Base-by-base conservation (phyloP, 2,797 vertebrate genomes). In the Loriculus beryllinus region DNA sequence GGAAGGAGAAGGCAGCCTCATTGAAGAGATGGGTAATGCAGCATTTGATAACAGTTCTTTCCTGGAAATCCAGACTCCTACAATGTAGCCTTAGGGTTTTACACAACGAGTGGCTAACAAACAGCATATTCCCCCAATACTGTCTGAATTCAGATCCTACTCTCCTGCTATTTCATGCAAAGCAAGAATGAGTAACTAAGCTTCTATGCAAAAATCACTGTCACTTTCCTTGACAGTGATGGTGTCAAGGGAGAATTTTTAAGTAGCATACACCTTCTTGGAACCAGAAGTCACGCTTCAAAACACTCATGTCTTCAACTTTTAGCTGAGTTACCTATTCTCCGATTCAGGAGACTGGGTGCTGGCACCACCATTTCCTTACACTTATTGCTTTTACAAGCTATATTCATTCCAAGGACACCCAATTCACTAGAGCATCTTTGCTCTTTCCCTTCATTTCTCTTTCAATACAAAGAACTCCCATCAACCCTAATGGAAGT, bases 381-480 rank as follows among this genome's bases (percentile, higher is more conserved):
- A 57, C 20, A 54, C 79, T 96, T 97, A 97, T 68, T 97, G 90
- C 93, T 97, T 95, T 89, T 42, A 82, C 78, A 92, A 83, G 89
- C 90, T 90, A 54, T 78, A 57, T 84, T 75, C 28, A 45, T 82
- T 90, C 91, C 76, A 65, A 91, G 75, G 52, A 90, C 64, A 81
- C 29, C 31, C 22, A 37, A 49, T 20, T 86, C 54, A 70, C 54
- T 21, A 88, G 4, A 77, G 47, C 21, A 9, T 12, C 65, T 77
- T 47, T 39, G 59, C 39, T 86, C 45, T 78, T 95, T 79, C 65
- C n/a, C 52, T 67, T 85, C 5, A 28, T 57, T 74, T 75, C 57
- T 84, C 75, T 77, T 64, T 68, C 70, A 87, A 48, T 4, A 88
- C 3, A 20, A 92, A 82, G 67, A 76, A 29, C 88, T 97, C 76